Evolutionary conservation across 2,797 vertebrate genomes (phyloP), one percentile per base, ranked within the genome.

Genomic region (Gobio occitaniae): DNA sequence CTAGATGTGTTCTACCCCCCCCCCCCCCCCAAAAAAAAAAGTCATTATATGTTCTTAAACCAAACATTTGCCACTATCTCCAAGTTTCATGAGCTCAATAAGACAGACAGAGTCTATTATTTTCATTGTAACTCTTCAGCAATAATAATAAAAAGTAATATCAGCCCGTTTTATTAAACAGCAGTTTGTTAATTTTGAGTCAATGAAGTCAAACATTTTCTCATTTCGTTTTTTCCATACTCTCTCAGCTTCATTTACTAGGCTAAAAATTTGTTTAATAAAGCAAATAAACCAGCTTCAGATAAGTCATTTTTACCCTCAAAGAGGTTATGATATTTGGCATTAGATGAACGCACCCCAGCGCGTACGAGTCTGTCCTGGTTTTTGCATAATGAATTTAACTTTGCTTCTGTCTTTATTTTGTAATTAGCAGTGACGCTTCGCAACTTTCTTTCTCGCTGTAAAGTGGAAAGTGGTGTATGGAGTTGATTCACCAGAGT

Each of bases 401-500:
- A 92, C 89, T 92, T 92, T 92, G 91, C 91, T 87, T 93, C 92
- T 91, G 91, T 94, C 93, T 95, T 93, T 95, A 92, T 95, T 92
- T 93, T 92, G 93, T 94, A 95, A 95, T 95, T 95, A 95, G 92
- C 91, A 82, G 90, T 94, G 93, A 94, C 92, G 93, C 92, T 94
- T 92, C 91, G 94, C 92, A 94, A 94, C 92, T 89, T 89, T 86
- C 79, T 84, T 50, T 83, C 83, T 80, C 38, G 72, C 86, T 88
- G 91, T 91, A 93, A 92, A 93, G 92, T 92, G 92, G 91, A 93
- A 91, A 87, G 87, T 91, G 89, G 91, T 90, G 91, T 91, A 63
- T 90, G 90, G 90, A 91, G 92, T 90, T 92, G 94, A 93, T 94
- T 94, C 94, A 91, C 93, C 92, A 84, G 93, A 93, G 94, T 94